Conservation (phyloP, 2,888 invertebrate species). For the Chironomus tentans region DNA sequence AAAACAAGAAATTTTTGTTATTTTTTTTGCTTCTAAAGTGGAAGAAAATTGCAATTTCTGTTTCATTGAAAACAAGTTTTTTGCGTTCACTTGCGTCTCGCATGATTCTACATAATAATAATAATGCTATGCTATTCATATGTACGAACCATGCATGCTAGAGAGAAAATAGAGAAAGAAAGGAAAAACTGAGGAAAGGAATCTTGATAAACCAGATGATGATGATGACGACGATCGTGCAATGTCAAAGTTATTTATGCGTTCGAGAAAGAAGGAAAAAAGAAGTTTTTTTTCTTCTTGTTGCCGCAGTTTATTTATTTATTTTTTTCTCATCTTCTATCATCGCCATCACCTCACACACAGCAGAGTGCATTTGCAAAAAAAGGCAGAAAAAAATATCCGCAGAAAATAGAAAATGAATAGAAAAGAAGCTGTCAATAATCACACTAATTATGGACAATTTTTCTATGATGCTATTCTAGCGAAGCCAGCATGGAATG, state of each 20-base stretch:
- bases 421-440: conserved; percentile 3
- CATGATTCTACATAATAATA: conserved; percentile 6
- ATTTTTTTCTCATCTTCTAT: not conserved
- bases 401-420: not conserved
- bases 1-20: not conserved
- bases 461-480: not conserved
- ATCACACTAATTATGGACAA: conserved; percentile 7
- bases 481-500: not conserved
- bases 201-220: conserved; percentile 27
- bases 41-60: conserved; percentile 2
- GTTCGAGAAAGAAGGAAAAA: not conserved
- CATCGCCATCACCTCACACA: not conserved
- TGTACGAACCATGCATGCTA: not conserved
- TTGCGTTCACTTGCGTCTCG: not conserved
- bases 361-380: not conserved
- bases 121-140: not conserved
- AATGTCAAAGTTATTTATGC: conserved; percentile 16
- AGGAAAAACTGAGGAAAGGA: conserved; percentile 13
- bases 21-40: too few relatives aligned
- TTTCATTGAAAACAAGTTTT: conserved; percentile 25
- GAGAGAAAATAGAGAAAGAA: not conserved
- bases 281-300: not conserved
- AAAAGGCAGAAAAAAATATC: not conserved
- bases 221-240: not conserved
- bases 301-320: too few relatives aligned